phyloP scores from a whole-genome alignment of 2,113 vertebrate species.

The Chrysemys picta region DNA sequence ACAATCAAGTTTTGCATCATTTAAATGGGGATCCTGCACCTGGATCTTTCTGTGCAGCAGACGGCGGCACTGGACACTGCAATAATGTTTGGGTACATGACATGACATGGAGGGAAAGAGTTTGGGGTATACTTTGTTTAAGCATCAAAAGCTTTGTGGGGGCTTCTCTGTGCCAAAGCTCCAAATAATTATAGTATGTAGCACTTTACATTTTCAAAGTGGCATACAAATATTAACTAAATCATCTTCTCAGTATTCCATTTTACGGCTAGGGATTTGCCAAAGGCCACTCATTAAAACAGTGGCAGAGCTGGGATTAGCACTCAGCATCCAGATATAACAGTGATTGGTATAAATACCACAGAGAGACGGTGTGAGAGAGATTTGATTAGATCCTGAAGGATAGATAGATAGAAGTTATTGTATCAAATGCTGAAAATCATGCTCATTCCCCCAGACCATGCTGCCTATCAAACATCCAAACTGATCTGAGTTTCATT shows the following conservation, averaged over 20 bases:
- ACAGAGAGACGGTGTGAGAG: background rate
- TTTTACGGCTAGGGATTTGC: background rate
- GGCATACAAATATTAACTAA: background rate
- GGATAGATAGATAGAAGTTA: background rate
- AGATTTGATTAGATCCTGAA: slow-evolving; percentile 13
- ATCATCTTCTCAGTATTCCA: background rate
- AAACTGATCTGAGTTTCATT: background rate
- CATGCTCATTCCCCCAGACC: background rate
- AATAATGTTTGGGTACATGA: background rate
- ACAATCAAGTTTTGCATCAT: background rate
- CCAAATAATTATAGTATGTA: background rate
- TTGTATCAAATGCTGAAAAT: slow-evolving; percentile 2
- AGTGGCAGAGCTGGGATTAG: slow-evolving; percentile 14
- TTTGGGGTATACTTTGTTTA: background rate
- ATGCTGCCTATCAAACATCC: background rate
- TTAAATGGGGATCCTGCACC: background rate
- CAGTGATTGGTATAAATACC: background rate
- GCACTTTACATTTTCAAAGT: background rate
- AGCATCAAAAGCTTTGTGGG: background rate
- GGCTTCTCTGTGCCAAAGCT: background rate
- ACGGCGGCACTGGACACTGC: background rate
- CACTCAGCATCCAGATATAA: background rate
- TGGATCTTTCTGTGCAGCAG: background rate
- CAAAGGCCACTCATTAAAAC: background rate
- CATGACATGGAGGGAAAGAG: background rate